Evolutionary conservation across 2,797 vertebrate genomes (phyloP).

Genomic region (Anomalospiza imberbis): DNA sequence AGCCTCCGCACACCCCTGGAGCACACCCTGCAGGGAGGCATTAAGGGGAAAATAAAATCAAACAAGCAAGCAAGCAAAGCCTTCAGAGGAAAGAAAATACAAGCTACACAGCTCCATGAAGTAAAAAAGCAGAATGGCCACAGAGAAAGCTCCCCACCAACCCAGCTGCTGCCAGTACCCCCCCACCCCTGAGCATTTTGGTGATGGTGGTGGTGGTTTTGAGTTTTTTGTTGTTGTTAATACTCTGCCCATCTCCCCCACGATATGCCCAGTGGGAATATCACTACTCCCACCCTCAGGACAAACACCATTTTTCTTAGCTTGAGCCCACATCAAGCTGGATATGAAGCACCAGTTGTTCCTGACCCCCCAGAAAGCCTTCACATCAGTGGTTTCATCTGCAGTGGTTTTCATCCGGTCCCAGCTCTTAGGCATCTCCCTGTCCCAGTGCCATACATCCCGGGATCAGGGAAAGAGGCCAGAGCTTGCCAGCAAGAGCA

Average conservation of each 20-base stretch:
- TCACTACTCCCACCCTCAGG: fast-evolving
- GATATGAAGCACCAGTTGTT: background rate
- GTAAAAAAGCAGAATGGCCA: fast-evolving
- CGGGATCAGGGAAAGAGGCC: background rate
- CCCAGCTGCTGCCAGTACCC: fast-evolving
- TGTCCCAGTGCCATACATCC: background rate
- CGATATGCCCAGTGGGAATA: fast-evolving
- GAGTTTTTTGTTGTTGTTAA: background rate
- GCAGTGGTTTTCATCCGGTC: background rate
- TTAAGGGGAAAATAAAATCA: background rate
- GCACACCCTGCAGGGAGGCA: background rate
- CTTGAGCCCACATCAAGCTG: background rate
- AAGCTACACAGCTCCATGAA: fast-evolving
- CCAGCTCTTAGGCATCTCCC: background rate
- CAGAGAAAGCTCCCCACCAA: background rate
- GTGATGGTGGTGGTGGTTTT: background rate
- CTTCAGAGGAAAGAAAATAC: background rate
- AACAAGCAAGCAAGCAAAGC: background rate
- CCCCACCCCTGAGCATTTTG: background rate
- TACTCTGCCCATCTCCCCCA: fast-evolving
- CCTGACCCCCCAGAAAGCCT: background rate
- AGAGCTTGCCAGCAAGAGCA: background rate
- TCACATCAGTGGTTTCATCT: background rate
- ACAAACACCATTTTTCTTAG: background rate
- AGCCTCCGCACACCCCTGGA: background rate